These are phyloP conservation scores for Amiota communis DNA, from an alignment of 2,888 invertebrate genomes.

Conservation along the genomic window DNA sequence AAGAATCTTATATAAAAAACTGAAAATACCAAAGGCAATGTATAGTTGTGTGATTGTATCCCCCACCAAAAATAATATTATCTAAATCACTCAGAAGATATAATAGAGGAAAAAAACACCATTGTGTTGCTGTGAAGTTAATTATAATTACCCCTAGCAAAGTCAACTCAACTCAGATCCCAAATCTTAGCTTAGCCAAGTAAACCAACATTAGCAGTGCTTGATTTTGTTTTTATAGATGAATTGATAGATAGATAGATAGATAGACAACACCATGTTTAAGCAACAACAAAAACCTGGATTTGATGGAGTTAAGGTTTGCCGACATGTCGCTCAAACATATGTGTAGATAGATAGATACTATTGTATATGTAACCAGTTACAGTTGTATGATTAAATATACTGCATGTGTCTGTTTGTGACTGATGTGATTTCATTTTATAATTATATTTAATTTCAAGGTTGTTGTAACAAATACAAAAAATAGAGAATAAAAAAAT, in stretches of 20 bases:
- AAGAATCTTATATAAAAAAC: too few species aligned
- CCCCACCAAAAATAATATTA: too few species aligned
- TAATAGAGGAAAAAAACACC: constrained; percentile 44
- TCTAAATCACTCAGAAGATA: too few species aligned
- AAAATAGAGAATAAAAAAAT: constrained; percentile 51
- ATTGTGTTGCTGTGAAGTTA: constrained; percentile 64
- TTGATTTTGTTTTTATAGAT: constrained; percentile 41
- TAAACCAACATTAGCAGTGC: constrained; percentile 54
- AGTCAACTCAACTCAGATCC: constrained; percentile 1
- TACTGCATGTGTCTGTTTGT: constrained; percentile 29
- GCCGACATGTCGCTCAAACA: background rate
- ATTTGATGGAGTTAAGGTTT: background rate
- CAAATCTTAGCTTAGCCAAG: constrained; percentile 8
- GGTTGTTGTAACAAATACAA: constrained; percentile 50
- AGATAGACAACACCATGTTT: background rate
- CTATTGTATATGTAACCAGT: constrained; percentile 46
- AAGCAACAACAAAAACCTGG: too few species aligned
- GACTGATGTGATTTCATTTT: constrained; percentile 51
- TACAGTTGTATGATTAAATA: background rate
- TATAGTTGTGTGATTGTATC: background rate
- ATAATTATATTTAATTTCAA: constrained; percentile 68
- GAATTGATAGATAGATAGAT: background rate
- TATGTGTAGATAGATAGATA: constrained; percentile 43
- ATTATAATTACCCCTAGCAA: constrained; percentile 58
- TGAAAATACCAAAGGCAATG: constrained; percentile 37